Percentiles rank a stretch among this genome's conserved stretches.
phyloP scores from a whole-genome alignment of 2,888 invertebrate species.

The Cantharis lateralis region DNA sequence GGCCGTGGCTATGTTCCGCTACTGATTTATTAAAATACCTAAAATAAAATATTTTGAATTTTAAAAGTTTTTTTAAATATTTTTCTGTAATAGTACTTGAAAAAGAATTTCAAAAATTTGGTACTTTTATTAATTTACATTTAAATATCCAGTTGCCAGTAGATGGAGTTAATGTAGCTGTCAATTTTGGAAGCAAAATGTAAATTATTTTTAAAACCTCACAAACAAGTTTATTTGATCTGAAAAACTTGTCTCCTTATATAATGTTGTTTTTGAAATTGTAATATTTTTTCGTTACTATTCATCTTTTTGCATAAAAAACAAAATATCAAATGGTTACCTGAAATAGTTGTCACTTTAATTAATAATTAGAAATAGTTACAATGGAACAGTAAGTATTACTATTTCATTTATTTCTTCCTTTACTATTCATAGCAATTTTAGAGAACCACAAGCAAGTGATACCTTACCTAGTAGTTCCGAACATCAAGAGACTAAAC shows the following conservation, averaged over 20 bases:
- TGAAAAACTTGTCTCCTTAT: neutral
- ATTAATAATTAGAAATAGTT: neutral
- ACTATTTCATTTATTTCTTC: neutral
- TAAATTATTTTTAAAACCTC: neutral
- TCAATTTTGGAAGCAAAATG: neutral
- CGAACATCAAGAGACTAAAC: slow-evolving; percentile 37
- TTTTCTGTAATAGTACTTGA: no score
- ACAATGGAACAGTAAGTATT: neutral
- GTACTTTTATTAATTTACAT: no score
- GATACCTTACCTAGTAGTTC: slow-evolving; percentile 9
- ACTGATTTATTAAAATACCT: no score
- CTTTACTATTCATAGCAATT: neutral
- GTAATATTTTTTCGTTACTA: neutral
- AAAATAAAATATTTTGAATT: no score
- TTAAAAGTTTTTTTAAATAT: no score
- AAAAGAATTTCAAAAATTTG: no score
- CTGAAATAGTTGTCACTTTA: neutral
- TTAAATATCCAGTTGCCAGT: no score
- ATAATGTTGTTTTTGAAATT: neutral
- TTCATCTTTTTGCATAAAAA: neutral
- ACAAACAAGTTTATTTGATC: neutral
- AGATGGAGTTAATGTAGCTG: neutral
- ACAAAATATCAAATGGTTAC: neutral
- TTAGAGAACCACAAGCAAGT: neutral
- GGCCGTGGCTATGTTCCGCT: no score